phyloP scores from a whole-genome alignment of 1,140 invertebrate species.

The Lepidurus couesii region DNA sequence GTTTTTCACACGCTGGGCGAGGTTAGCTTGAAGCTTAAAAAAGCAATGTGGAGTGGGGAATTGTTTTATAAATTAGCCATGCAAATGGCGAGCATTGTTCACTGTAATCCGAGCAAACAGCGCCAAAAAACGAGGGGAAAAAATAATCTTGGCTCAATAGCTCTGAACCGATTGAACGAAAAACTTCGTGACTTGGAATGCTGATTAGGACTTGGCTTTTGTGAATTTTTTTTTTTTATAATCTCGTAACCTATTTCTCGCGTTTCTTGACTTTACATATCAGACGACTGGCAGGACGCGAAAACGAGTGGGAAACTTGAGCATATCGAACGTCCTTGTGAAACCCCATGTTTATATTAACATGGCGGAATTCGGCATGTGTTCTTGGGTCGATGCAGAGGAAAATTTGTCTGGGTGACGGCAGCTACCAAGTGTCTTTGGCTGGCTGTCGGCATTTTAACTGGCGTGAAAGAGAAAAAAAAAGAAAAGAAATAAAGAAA shows the following conservation, averaged over 20 bases:
- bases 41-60: background rate
- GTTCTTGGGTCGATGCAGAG: no score
- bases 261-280: background rate
- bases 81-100: background rate
- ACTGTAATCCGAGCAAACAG: background rate
- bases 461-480: no score
- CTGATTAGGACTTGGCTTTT: background rate
- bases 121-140: background rate
- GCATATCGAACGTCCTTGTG: no score
- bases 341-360: no score
- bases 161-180: background rate
- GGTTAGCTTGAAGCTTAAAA: background rate
- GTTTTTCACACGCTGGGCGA: background rate
- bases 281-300: no score
- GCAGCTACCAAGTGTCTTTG: no score
- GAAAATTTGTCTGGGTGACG: no score
- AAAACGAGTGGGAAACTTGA: no score
- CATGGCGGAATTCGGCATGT: no score
- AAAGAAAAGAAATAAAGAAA: background rate
- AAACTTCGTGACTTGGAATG: constrained; percentile 1
- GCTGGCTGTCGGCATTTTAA: no score
- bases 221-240: background rate
- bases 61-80: background rate
- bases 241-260: background rate
- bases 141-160: background rate